Conservation (phyloP, 2,113 vertebrate genomes). For the Haplotaxodon microlepis region DNA sequence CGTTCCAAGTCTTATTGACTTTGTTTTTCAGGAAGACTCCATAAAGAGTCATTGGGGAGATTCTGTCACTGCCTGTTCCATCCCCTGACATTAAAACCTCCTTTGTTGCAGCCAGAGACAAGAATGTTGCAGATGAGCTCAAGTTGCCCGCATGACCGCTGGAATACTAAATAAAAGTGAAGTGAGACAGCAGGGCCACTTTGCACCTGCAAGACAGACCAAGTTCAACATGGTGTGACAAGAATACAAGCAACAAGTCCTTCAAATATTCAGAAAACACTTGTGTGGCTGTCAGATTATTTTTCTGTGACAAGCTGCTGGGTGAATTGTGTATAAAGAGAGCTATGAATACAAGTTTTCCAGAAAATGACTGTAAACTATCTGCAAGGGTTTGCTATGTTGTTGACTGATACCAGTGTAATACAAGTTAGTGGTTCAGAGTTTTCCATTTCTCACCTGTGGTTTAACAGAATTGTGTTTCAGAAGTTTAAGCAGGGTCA, state of each 20-base stretch:
- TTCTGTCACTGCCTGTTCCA: conserved; percentile 53
- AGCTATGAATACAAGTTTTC: background rate
- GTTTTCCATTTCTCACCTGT: background rate
- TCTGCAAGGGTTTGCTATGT: background rate
- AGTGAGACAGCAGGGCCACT: conserved; percentile 20
- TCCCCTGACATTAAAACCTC: conserved; percentile 48
- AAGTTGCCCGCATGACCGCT: background rate
- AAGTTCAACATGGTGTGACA: conserved; percentile 3
- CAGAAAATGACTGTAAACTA: background rate
- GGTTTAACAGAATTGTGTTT: background rate
- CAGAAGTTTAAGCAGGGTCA: background rate
- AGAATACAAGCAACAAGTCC: conserved; percentile 18
- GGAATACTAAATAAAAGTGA: conserved; percentile 40
- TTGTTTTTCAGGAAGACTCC: conserved; percentile 71
- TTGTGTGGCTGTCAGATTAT: background rate
- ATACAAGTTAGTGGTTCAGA: background rate
- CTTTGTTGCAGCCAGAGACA: background rate
- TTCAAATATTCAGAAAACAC: background rate
- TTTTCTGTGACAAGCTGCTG: background rate
- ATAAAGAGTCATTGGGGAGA: conserved; percentile 70
- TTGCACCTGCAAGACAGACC: conserved; percentile 12
- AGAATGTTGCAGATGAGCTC: background rate
- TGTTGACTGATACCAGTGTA: background rate
- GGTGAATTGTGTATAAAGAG: background rate
- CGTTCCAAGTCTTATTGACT: conserved; percentile 68